These are phyloP conservation scores for Timema podura DNA, from an alignment of 2,888 invertebrate species.

Conservation along the genomic window DNA sequence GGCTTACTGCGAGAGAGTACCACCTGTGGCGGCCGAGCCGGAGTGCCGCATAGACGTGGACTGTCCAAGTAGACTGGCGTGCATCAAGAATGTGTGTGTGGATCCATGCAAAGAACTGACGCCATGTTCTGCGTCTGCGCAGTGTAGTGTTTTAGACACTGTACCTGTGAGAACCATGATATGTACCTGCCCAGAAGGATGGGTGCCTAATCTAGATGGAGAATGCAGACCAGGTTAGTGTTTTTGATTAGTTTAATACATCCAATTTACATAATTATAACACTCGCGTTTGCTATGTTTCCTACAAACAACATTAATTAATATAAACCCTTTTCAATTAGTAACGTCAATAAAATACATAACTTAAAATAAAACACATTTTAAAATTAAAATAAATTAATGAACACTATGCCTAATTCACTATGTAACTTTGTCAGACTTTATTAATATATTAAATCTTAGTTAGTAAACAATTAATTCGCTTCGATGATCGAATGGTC, in stretches of 20 bases:
- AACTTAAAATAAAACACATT: too few relatives aligned
- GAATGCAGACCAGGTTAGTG: constrained; percentile 63
- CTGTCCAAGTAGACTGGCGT: constrained; percentile 76
- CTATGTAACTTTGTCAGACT: too few relatives aligned
- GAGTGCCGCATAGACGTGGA: constrained; percentile 75
- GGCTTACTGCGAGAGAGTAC: constrained; percentile 63
- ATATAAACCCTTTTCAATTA: too few relatives aligned
- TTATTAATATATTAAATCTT: too few relatives aligned
- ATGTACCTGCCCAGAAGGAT: constrained; percentile 82
- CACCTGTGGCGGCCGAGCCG: constrained; percentile 50
- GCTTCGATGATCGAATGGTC: too few relatives aligned
- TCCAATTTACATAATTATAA: too few relatives aligned
- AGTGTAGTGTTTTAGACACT: constrained; percentile 79
- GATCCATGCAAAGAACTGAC: constrained; percentile 72
- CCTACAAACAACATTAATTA: too few relatives aligned
- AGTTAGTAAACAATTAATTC: too few relatives aligned
- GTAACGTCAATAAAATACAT: too few relatives aligned
- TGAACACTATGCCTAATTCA: too few relatives aligned
- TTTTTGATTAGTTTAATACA: constrained; percentile 13
- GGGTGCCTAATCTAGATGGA: constrained; percentile 74
- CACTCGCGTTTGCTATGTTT: too few relatives aligned
- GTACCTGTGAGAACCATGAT: constrained; percentile 82
- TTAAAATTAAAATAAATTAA: too few relatives aligned
- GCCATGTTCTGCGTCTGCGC: constrained; percentile 70
- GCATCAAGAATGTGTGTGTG: constrained; percentile 71